These are phyloP conservation scores for Emydocephalus ijimae DNA, from an alignment of 2,113 vertebrate species.

Conservation along the genomic window DNA sequence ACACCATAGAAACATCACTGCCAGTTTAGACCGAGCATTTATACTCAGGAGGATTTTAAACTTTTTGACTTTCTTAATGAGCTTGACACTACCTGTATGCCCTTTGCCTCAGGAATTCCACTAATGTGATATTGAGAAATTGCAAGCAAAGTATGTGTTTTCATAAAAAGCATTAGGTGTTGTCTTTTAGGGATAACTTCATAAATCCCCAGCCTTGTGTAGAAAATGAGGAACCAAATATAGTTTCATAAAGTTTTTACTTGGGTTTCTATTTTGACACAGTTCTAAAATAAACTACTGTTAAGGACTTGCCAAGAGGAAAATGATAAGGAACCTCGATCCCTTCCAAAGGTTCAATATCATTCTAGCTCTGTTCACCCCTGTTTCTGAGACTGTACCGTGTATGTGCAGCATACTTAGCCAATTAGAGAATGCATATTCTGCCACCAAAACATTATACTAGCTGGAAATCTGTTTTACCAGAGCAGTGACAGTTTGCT, in stretches of 20 bases:
- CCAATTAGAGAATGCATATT: not conserved
- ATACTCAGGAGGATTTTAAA: not conserved
- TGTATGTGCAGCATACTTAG: not conserved
- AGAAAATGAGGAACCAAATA: not conserved
- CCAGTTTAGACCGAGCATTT: not conserved
- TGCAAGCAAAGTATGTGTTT: not conserved
- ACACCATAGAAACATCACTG: no score
- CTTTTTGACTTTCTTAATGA: not conserved
- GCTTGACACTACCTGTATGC: not conserved
- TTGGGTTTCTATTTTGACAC: not conserved
- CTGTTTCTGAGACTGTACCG: not conserved
- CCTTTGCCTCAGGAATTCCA: not conserved
- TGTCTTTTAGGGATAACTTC: not conserved
- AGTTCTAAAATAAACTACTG: not conserved
- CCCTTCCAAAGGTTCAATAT: not conserved
- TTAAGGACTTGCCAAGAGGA: not conserved
- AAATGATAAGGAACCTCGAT: not conserved
- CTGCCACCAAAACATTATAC: not conserved
- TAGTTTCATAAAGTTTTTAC: not conserved
- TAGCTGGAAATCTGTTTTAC: not conserved
- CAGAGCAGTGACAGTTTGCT: not conserved
- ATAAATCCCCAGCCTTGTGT: not conserved
- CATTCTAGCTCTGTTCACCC: not conserved
- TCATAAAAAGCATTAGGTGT: not conserved
- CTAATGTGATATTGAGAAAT: not conserved